Evolutionary conservation across 2,888 invertebrate genomes (phyloP), one percentile per base, ranked within the genome.

Genomic region (Erannis defoliaria): DNA sequence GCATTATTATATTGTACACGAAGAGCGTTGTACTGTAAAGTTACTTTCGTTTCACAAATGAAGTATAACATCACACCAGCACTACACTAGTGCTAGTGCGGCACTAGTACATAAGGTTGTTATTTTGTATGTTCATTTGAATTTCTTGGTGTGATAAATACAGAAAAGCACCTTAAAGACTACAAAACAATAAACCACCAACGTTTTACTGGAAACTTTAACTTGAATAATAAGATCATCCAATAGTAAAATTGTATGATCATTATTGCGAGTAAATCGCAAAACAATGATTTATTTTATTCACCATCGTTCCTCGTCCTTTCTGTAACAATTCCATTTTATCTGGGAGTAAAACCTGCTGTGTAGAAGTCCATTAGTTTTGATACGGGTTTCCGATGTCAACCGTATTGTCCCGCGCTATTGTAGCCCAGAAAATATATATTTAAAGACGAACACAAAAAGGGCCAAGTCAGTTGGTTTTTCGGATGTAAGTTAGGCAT

Each of bases 301-400:
- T 45, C 38, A 37, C 10, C 6, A 19, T 37, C 37, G 19, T 31
- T 35, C 26, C 14, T 5, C 49, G 56, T 38, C 55, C 35, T 37
- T 42, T 60, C 37, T 43, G 21, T 54, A 59, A 42, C 48, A 48
- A 49, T 45, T 51, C 45, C 51, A 46, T 51, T 51, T 51, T 50
- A 40, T 61, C 40, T 42, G 12, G 31, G 42, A 46, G 35, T 53
- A 35, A 33, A 62, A 56, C 50, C 45, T 53, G 53, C 31, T 56
- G 62, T 37, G 53, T 56, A 48, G 59, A 53, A 65, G 60, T 63
- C 67, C 67, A 65, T 65, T 68, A 68, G 58, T 68, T 63, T 55
- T 63, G 67, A 68, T 63, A 50, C 61, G 65, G 67, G 65, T 65
- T 53, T 57, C 62, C 53, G 63, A 63, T 64, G 64, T 63, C 64